Percentiles rank a stretch among this genome's conserved stretches.
phyloP scores from a whole-genome alignment of 2,113 vertebrate genomes.

The Oenanthe oenanthe region DNA sequence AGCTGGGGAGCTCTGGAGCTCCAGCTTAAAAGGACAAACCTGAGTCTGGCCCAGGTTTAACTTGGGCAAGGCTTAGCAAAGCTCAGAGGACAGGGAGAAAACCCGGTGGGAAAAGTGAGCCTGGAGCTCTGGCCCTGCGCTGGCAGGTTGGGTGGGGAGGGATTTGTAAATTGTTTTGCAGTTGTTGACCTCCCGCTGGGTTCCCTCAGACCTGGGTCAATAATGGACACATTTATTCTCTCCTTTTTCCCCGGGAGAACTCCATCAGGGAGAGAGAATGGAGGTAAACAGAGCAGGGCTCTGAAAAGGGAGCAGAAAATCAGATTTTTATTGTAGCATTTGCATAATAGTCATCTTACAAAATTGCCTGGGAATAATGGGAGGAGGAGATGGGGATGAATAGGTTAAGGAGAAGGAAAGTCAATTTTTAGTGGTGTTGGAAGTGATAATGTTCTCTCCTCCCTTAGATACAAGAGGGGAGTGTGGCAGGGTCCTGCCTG shows the following conservation, averaged over 20 bases:
- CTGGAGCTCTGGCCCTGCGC: neutral
- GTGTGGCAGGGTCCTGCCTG: neutral
- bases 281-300: constrained; percentile 35
- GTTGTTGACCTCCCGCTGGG: constrained; percentile 9
- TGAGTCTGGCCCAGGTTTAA: neutral
- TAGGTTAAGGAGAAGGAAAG: constrained; percentile 35
- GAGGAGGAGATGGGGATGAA: constrained; percentile 32
- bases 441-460: neutral
- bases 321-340: constrained; percentile 57
- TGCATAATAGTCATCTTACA: constrained; percentile 53
- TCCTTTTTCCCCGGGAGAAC: neutral
- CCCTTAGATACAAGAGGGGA: neutral
- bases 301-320: constrained; percentile 45
- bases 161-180: neutral
- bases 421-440: constrained; percentile 21
- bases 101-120: rapidly evolving
- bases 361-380: constrained; percentile 58
- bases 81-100: neutral
- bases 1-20: rapidly evolving
- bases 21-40: neutral
- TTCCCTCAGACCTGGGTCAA: constrained; percentile 8
- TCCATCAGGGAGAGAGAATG: constrained; percentile 28
- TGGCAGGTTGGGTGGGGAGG: neutral
- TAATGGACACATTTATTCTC: constrained; percentile 21
- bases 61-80: neutral